Evolutionary conservation across 2,113 vertebrate species (phyloP), one percentile per base, ranked within the genome.

Genomic region (Saccopteryx leptura): DNA sequence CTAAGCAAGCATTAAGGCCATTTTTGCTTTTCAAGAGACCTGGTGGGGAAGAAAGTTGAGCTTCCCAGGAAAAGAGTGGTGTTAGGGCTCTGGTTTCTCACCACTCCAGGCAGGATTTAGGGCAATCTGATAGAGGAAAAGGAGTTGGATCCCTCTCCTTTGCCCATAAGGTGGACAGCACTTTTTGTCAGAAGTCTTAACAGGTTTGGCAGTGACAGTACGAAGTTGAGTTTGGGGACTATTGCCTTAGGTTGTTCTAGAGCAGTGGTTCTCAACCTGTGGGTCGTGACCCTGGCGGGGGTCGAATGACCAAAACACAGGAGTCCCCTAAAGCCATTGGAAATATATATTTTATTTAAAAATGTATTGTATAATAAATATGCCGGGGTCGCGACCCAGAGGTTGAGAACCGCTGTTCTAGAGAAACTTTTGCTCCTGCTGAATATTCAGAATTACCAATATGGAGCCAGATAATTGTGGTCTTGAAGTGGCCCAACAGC

Each of bases 1-100:
- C 14, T 48, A 92, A 90, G 56, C 14, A 86, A 50, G 19, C 33
- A 78, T 94, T 92, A 72, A 92, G 50, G 61, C 46, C 66, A 69
- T 65, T 89, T 95, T 54, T 85, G 14, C 23, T 84, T 84, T 26
- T 84, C 50, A 74, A 68, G 78, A 68, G 31, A 92, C 31, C 9
- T 76, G 54, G 18, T 54, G 14, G 72, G 84, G 61, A 89, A 48
- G 11, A 79, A 84, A 58, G 17, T 12, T 12, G 7, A 3, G 2
- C 24, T 54, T 31, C 39, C 33, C 68, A 81, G 66, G n/a, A 23
- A 96, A 88, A 91, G 63, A 46, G 17, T 19, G 17, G 1, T 68
- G 15, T 19, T 93, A 48, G 48, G 39, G 10, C 63, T 71, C 56
- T 31, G 4, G 4, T 80, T 89, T 92, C 85, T 80, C 19, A 85